These are phyloP conservation scores for Armadillidium nasatum DNA, from an alignment of 1,140 invertebrate species.

Conservation along the genomic window DNA sequence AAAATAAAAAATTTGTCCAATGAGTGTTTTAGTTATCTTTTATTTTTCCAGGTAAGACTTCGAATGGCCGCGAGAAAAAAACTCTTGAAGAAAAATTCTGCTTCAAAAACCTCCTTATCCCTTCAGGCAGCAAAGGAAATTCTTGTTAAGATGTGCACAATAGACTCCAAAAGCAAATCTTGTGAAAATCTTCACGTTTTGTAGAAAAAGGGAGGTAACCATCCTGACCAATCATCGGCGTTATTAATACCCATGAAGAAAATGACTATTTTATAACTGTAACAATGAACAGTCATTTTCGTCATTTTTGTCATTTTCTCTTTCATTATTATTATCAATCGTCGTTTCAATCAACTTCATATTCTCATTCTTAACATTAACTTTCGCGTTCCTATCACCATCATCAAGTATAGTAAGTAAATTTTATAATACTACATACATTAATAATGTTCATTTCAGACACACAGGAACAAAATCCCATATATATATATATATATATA, in stretches of 20 bases:
- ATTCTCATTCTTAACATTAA: background rate
- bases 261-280: background rate
- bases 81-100: conserved; percentile 69
- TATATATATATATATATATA: too few species aligned
- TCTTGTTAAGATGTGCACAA: conserved; percentile 75
- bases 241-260: background rate
- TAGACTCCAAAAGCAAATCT: conserved; percentile 81
- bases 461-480: too few species aligned
- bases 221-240: background rate
- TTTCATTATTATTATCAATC: too few species aligned
- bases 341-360: too few species aligned
- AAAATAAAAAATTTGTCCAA: too few species aligned
- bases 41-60: conserved; percentile 59
- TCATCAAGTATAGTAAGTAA: too few species aligned
- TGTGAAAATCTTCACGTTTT: conserved; percentile 73
- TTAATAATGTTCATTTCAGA: too few species aligned
- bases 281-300: too few species aligned
- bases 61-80: conserved; percentile 55
- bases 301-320: too few species aligned
- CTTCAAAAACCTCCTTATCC: conserved; percentile 65
- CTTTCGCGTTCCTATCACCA: too few species aligned
- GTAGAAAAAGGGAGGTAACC: background rate
- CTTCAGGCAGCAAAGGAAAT: conserved; percentile 71
- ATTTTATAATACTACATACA: too few species aligned
- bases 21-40: too few species aligned